Percentiles rank a stretch among this genome's conserved stretches.
Conservation (phyloP, 2,888 invertebrate species). For the Euplexia lucipara region DNA sequence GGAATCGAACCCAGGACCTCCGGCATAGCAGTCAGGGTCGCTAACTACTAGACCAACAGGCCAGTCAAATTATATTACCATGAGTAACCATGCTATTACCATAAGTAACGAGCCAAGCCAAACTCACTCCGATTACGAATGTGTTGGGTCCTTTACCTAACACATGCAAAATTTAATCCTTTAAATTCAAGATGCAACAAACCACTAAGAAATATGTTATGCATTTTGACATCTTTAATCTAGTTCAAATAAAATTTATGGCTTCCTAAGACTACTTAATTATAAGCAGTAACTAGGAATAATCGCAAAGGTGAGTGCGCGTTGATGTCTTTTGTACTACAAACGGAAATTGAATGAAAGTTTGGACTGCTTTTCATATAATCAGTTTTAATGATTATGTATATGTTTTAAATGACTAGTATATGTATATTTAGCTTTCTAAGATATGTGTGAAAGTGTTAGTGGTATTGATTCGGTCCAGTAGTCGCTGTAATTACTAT, state of each 20-base stretch:
- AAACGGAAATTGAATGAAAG: constrained; percentile 38
- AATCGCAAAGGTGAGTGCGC: constrained; percentile 49
- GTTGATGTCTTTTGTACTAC: constrained; percentile 69
- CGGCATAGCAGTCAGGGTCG: too few relatives aligned
- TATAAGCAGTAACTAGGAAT: too few relatives aligned
- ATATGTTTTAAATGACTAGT: constrained; percentile 12
- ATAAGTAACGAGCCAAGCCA: too few relatives aligned
- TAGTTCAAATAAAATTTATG: constrained; percentile 33
- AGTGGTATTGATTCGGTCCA: constrained; percentile 29
- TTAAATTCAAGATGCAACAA: constrained; percentile 28
- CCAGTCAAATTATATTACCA: too few relatives aligned
- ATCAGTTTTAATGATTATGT: constrained; percentile 16
- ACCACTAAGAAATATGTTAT: constrained; percentile 16
- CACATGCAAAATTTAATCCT: constrained; percentile 14
- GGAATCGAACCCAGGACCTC: too few relatives aligned
- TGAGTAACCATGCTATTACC: too few relatives aligned
- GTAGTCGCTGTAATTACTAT: constrained; percentile 41
- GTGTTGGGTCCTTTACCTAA: background rate
- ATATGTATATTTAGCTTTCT: constrained; percentile 39
- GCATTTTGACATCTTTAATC: constrained; percentile 23
- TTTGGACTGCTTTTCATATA: constrained; percentile 16
- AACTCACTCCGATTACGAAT: background rate
- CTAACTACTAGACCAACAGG: too few relatives aligned
- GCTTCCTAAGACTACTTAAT: constrained; percentile 8
- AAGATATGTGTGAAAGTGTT: constrained; percentile 40